Evolutionary conservation across 2,888 invertebrate genomes (phyloP), one percentile per base, ranked within the genome.

Genomic region (Drosophila nr. fundita): DNA sequence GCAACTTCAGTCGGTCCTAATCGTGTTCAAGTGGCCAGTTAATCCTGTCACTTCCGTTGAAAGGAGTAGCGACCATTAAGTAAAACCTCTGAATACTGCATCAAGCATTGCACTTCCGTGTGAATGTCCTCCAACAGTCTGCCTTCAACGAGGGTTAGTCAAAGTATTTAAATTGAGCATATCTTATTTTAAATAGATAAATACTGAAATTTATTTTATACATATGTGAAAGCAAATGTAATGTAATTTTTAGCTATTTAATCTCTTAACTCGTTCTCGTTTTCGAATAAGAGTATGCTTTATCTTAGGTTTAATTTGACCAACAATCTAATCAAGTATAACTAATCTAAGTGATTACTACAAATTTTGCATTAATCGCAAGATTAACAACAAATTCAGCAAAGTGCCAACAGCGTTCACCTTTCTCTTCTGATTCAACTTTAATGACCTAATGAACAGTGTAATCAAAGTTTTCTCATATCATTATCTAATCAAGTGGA

Each of bases 21-120:
- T 80, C 87, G 88, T 87, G 87, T 83, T 87, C 80, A 85, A 87
- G 90, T 89, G 82, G 78, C 79, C 87, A 76, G 80, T 83, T 87
- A 87, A 87, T 89, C 86, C 87, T 74, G 72, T 53, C 80, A 62
- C 86, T 87, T 89, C 87, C 87, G 73, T 52, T 58, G 73, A 24
- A 32, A 65, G 40, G n/a, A 64, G 30, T 36, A 66, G 77, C 50
- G 38, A 48, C 55, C 54, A 54, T 66, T 69, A 40, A 42, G 24
- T 50, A 30, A 62, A 38, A 38, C 57, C 40, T 30, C 50, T 70
- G 72, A 75, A 73, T 68, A 66, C 67, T 69, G 61, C 60, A 72
- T 73, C 69, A 55, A 18, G 81, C 59, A 60, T 34, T 73, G 68
- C 78, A 82, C 76, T 79, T 85, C 68, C 71, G 79, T 75, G 71